Evolutionary conservation across 92 coral and sea anemone species (phyloP), one percentile per base, ranked within the genome.

Genomic region (Chrysogorgia sp.): DNA sequence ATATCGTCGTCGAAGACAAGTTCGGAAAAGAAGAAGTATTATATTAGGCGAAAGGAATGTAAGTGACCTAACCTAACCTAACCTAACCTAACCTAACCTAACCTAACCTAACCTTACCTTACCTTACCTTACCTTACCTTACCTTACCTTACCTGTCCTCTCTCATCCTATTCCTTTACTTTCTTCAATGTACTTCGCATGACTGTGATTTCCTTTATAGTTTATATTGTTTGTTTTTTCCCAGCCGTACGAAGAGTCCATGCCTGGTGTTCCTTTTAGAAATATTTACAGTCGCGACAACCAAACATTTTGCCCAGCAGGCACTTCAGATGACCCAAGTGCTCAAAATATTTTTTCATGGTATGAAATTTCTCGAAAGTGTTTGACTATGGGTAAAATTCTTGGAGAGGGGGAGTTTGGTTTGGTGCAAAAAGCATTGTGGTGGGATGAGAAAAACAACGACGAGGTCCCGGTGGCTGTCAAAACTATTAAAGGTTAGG

Each of bases 341-440:
- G n/a, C n/a, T n/a, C n/a, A n/a, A n/a, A n/a, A n/a, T n/a, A n/a
- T n/a, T n/a, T 7, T 69, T 25, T 43, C 76, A 7, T 90, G 97
- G 97, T 90, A 89, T 40, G 96, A 88, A 80, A 84, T 92, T 55
- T 80, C 90, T 79, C 97, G 96, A 80, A 83, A 86, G 25, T 85
- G 76, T 30, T 30, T 92, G 34, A 77, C 23, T 17, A 88, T 90
- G 29, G 97, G 97, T 1, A 84, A 85, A 23, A 48, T 88, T 45
- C 90, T 92, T 26, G 97, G 97, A 56, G 90, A 90, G 74, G 97
- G 97, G 2, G 91, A 92, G 86, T 92, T 90, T 82, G 96, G 97
- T 22, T 78, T 86, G 83, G 97, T 90, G 37, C 25, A 71, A n/a
- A 84, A 86, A 48, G 92, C 89, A 19, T 88, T 86, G 23, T 58